Evolutionary conservation across 2,888 invertebrate species (phyloP).

Genomic region (Cephalotes varians): DNA sequence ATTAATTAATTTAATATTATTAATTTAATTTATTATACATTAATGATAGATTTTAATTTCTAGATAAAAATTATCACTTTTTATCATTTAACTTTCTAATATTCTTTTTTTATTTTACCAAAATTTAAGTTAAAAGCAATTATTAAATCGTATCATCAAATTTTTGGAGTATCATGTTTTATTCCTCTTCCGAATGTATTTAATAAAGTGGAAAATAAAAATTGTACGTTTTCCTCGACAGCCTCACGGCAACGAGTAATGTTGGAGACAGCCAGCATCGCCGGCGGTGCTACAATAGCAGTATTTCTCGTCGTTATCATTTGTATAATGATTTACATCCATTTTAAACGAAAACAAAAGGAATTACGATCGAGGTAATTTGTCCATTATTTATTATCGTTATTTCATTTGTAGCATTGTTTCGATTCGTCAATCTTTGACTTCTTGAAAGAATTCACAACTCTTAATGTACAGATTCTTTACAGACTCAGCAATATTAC

Average conservation of each 20-base stretch:
- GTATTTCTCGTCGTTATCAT: slow-evolving; percentile 85
- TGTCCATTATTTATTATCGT: background rate
- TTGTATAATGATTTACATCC: slow-evolving; percentile 85
- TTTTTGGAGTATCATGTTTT: background rate
- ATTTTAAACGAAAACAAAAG: slow-evolving; percentile 85
- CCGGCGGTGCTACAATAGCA: slow-evolving; percentile 91
- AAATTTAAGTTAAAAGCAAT: background rate
- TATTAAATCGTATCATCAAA: background rate
- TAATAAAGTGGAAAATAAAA: slow-evolving; percentile 2
- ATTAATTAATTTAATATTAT: background rate
- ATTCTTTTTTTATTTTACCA: background rate
- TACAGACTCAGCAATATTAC: slow-evolving; percentile 58
- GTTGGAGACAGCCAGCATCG: slow-evolving; percentile 95
- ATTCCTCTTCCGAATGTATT: background rate
- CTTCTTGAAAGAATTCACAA: background rate
- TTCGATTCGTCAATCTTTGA: background rate
- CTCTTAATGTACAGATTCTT: slow-evolving; percentile 5
- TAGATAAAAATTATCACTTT: background rate
- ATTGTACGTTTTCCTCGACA: slow-evolving; percentile 81
- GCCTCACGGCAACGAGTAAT: slow-evolving; percentile 93
- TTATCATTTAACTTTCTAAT: background rate
- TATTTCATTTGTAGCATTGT: background rate
- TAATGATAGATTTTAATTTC: background rate
- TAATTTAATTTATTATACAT: background rate
- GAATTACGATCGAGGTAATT: slow-evolving; percentile 84